Evolutionary conservation across 2,113 vertebrate genomes (phyloP), one percentile per base, ranked within the genome.

Genomic region (Todiramphus chloris): DNA sequence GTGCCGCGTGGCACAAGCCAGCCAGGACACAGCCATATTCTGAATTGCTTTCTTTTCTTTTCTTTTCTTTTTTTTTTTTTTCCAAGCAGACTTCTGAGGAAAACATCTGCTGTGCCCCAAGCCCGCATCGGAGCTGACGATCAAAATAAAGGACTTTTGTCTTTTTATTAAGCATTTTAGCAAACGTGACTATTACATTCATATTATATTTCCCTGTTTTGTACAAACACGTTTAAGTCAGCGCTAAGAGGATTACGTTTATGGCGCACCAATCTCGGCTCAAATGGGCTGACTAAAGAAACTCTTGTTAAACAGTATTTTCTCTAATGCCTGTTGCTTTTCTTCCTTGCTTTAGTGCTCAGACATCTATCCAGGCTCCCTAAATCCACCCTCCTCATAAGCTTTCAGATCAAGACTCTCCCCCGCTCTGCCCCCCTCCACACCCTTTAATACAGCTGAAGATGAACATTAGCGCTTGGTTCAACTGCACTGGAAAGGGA

Each of bases 401-500:
- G 83, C 97, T 90, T 68, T 77, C n/a, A 87, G 64, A 93, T 94
- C 93, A 96, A 95, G 94, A 93, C 70, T 87, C 91, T 93, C 91
- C 77, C 91, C 89, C 84, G 95, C 33, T 48, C 46, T 4, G 1
- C 75, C 85, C 89, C 83, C 77, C 87, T 60, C 64, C 3, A 3
- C 81, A 88, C 68, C 90, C 94, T 97, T 97, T 97, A 97, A 98
- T 98, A 97, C 98, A 98, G 98, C 98, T 95, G 93, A 93, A 97
- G 90, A 96, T 96, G 97, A 96, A 96, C 98, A 96, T 98, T 98
- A 97, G 98, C 10, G 84, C 95, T 96, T 83, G 97, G 97, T 98
- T 98, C 98, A 98, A 97, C 98, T 97, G 96, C 96, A 81, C 76
- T 97, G 97, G 98, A 98, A 98, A 96, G 97, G 97, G 96, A 96